phyloP scores from a whole-genome alignment of 2,888 invertebrate genomes.

The Eristalis intricaria region DNA sequence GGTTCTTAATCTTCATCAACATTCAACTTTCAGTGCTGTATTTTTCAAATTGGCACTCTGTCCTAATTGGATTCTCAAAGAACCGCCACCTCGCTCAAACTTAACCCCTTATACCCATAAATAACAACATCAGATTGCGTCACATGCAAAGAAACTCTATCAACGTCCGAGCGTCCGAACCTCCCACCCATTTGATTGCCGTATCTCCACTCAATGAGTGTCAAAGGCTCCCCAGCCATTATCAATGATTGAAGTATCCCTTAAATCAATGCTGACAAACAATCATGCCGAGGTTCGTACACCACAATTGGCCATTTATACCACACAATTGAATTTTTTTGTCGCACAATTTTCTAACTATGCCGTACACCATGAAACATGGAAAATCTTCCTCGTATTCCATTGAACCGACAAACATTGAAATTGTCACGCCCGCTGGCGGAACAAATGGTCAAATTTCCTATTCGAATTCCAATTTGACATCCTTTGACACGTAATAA shows the following conservation, averaged over 20 bases:
- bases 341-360: not conserved
- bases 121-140: too few relatives aligned
- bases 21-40: too few relatives aligned
- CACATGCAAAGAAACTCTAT: too few relatives aligned
- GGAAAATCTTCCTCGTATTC: not conserved
- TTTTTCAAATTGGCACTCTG: too few relatives aligned
- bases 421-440: conserved; percentile 28
- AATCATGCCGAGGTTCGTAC: not conserved
- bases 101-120: too few relatives aligned
- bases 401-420: not conserved
- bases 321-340: not conserved
- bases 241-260: not conserved
- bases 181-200: not conserved
- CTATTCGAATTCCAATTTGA: conserved; percentile 60
- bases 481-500: conserved; percentile 52
- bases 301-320: not conserved
- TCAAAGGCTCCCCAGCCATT: not conserved
- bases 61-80: too few relatives aligned
- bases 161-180: not conserved
- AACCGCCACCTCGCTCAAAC: too few relatives aligned
- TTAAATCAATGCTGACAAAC: not conserved
- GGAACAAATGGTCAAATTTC: conserved; percentile 48
- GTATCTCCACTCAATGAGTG: not conserved
- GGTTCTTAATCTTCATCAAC: too few relatives aligned
- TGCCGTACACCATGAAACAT: not conserved